A percentile compares a stretch with the other conserved stretches of the same genome.
These are phyloP conservation scores for Xanthorhoe spadicearia DNA, from an alignment of 2,888 invertebrate genomes.

Conservation along the genomic window DNA sequence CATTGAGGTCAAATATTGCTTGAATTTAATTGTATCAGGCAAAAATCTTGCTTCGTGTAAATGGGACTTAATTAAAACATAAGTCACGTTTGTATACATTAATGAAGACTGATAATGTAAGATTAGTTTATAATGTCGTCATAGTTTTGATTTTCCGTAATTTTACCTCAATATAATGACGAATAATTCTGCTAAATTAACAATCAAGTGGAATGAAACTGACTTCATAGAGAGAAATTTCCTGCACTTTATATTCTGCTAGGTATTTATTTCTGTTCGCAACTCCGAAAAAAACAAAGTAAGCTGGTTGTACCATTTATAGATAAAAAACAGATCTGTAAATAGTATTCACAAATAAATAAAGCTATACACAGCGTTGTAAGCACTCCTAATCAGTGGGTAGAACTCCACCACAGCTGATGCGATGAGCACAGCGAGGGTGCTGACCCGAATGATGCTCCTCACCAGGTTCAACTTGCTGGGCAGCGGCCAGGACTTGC, in stretches of 20 bases:
- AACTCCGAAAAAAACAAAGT: no score
- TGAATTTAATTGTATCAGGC: no score
- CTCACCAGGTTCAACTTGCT: slow-evolving; percentile 59
- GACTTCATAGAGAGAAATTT: no score
- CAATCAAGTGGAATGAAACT: no score
- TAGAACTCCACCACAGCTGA: slow-evolving; percentile 66
- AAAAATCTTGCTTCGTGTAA: no score
- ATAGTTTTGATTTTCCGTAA: slow-evolving; percentile 1
- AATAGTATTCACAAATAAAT: slow-evolving; percentile 46
- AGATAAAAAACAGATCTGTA: no score
- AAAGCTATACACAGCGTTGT: slow-evolving; percentile 48
- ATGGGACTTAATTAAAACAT: no score
- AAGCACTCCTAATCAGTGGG: slow-evolving; percentile 56
- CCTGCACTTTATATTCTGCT: no score
- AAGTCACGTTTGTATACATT: slow-evolving; percentile 24
- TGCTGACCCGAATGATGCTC: slow-evolving; percentile 59
- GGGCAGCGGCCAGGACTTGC: slow-evolving; percentile 50
- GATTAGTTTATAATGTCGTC: neutral
- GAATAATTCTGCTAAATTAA: no score
- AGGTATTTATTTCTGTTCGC: no score
- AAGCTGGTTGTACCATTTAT: no score
- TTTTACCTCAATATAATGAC: neutral
- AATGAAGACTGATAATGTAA: slow-evolving; percentile 5
- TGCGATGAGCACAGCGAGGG: slow-evolving; percentile 57
- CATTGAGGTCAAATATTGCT: no score